phyloP scores from a whole-genome alignment of 1,140 invertebrate species.

The Aplysia californica region DNA sequence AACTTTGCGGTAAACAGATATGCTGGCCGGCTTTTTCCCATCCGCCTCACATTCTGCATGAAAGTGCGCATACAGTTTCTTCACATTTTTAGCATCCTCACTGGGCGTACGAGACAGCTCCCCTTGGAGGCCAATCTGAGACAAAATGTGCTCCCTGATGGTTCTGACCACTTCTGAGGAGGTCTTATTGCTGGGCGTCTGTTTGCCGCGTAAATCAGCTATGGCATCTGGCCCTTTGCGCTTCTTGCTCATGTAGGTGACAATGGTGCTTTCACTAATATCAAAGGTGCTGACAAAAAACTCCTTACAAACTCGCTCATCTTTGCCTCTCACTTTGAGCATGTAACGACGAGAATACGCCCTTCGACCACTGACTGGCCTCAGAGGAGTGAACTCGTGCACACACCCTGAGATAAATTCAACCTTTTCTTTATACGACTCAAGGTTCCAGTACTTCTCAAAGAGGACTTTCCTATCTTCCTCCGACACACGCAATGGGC shows the following conservation, averaged over 20 bases:
- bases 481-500: slow-evolving; percentile 7
- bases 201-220: slow-evolving; percentile 7
- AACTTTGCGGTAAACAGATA: slow-evolving; percentile 22
- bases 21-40: slow-evolving; percentile 14
- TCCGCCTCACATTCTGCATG: slow-evolving; percentile 14
- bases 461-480: slow-evolving; percentile 1
- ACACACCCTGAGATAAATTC: background rate
- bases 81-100: slow-evolving; percentile 11
- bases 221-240: slow-evolving; percentile 6
- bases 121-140: slow-evolving; percentile 17
- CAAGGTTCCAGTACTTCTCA: slow-evolving; percentile 6
- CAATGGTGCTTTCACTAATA: slow-evolving; percentile 24
- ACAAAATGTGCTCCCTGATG: slow-evolving; percentile 22
- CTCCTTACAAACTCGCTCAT: slow-evolving; percentile 21
- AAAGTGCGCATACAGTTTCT: slow-evolving; percentile 9
- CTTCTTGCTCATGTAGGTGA: slow-evolving; percentile 21
- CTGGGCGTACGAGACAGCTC: background rate
- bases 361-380: slow-evolving; percentile 2
- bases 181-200: slow-evolving; percentile 20
- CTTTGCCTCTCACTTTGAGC: slow-evolving; percentile 1
- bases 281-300: slow-evolving; percentile 20
- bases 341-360: slow-evolving; percentile 15
- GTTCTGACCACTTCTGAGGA: background rate
- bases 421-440: slow-evolving; percentile 17
- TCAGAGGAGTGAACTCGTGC: slow-evolving; percentile 15